phyloP scores from a whole-genome alignment of 1,140 invertebrate genomes.

The honey bee (Apis mellifera) region DNA sequence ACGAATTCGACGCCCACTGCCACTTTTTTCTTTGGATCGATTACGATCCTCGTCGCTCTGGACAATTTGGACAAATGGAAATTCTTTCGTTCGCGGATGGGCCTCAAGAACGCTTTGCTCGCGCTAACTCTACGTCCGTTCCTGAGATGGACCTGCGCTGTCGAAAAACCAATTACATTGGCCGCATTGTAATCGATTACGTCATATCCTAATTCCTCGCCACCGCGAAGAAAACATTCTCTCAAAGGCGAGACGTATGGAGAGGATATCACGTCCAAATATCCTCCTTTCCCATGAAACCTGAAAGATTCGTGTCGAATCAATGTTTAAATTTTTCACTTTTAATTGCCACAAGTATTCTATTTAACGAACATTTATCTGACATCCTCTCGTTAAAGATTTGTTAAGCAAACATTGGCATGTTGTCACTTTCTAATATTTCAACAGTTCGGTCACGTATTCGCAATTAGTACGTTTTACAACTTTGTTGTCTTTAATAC shows the following conservation, averaged over 20 bases:
- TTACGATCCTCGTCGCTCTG: slow-evolving; percentile 85
- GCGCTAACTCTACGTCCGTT: slow-evolving; percentile 87
- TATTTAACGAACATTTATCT: background rate
- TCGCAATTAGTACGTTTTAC: background rate
- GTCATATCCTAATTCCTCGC: slow-evolving; percentile 82
- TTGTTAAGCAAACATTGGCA: background rate
- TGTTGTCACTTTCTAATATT: background rate
- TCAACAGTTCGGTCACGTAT: too few species aligned
- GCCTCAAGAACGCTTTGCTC: slow-evolving; percentile 86
- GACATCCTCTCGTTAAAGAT: background rate
- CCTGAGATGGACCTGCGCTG: slow-evolving; percentile 87
- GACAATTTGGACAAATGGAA: slow-evolving; percentile 87
- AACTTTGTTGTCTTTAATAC: background rate
- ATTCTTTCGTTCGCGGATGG: slow-evolving; percentile 84
- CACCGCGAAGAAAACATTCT: slow-evolving; percentile 83
- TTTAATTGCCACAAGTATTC: background rate
- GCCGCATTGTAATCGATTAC: slow-evolving; percentile 84
- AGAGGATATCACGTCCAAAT: slow-evolving; percentile 85
- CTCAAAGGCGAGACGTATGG: slow-evolving; percentile 84
- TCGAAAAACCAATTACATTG: slow-evolving; percentile 84
- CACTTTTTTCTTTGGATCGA: slow-evolving; percentile 83
- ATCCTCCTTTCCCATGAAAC: slow-evolving; percentile 86
- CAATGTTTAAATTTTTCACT: background rate
- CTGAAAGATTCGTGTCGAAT: slow-evolving; percentile 43
- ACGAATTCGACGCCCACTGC: slow-evolving; percentile 87